phyloP scores from a whole-genome alignment of 2,888 invertebrate species.

The Sarcophaga subvicina region DNA sequence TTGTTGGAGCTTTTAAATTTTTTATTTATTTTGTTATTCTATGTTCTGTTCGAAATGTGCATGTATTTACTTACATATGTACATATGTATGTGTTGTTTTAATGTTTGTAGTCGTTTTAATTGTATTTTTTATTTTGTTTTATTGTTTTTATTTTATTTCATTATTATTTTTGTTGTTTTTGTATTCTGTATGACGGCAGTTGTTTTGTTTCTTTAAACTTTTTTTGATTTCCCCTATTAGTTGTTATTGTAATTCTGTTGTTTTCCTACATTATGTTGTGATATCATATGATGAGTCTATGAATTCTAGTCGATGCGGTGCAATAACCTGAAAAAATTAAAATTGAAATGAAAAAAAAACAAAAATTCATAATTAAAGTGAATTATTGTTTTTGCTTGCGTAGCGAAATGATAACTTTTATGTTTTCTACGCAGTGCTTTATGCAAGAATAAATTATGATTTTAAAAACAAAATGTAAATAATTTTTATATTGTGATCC shows the following conservation, averaged over 20 bases:
- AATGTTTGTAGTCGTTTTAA: constrained; percentile 13
- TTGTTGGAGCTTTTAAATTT: constrained; percentile 8
- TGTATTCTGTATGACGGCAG: background rate
- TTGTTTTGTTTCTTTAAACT: constrained; percentile 48
- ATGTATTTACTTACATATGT: background rate
- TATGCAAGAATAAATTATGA: no score
- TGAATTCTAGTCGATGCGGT: constrained; percentile 59
- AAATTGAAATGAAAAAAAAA: constrained; percentile 1
- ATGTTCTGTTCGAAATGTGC: constrained; percentile 25
- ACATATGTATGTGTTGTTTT: constrained; percentile 9
- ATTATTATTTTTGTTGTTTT: background rate
- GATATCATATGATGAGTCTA: constrained; percentile 19
- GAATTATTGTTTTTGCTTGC: constrained; percentile 8
- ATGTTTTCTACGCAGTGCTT: constrained; percentile 47
- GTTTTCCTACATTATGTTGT: constrained; percentile 26
- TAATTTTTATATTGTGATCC: no score
- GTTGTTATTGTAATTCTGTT: constrained; percentile 30
- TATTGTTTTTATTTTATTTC: background rate
- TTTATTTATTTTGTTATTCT: constrained; percentile 43
- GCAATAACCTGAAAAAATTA: constrained; percentile 66
- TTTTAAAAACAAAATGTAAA: no score
- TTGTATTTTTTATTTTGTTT: constrained; percentile 39
- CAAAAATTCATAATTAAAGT: background rate
- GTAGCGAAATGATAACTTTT: constrained; percentile 2
- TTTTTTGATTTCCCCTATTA: background rate